Percentiles rank a stretch among this genome's conserved stretches.
phyloP scores from a whole-genome alignment of 1,140 invertebrate genomes.

The Homalodisca vitripennis region DNA sequence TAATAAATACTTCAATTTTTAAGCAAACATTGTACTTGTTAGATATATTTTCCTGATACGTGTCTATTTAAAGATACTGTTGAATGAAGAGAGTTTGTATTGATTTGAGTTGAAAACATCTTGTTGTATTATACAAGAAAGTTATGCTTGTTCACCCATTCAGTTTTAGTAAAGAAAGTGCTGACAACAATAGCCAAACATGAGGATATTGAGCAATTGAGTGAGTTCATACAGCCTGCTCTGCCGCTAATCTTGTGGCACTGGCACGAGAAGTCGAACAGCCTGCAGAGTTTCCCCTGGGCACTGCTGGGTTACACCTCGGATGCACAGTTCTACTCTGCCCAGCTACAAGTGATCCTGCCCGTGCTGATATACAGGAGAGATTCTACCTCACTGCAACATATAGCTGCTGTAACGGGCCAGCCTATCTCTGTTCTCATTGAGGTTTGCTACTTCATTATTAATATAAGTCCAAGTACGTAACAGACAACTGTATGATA shows the following conservation, averaged over 20 bases:
- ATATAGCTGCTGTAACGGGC: neutral
- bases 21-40: too few relatives aligned
- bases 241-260: neutral
- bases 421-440: neutral
- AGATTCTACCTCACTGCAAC: neutral
- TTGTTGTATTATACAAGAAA: too few relatives aligned
- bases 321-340: neutral
- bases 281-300: neutral
- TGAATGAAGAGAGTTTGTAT: too few relatives aligned
- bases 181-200: neutral
- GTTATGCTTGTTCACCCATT: too few relatives aligned
- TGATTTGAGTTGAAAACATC: too few relatives aligned
- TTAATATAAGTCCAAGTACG: too few relatives aligned
- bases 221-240: neutral
- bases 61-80: too few relatives aligned
- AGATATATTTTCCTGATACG: too few relatives aligned
- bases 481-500: too few relatives aligned
- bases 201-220: neutral
- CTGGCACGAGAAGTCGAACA: neutral
- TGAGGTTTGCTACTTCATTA: too few relatives aligned
- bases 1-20: too few relatives aligned
- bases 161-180: slow-evolving; percentile 9
- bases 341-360: neutral
- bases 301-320: neutral
- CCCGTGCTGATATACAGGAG: neutral